Conservation (phyloP, 2,113 vertebrate genomes). For the Psilopsiagon aymara region DNA sequence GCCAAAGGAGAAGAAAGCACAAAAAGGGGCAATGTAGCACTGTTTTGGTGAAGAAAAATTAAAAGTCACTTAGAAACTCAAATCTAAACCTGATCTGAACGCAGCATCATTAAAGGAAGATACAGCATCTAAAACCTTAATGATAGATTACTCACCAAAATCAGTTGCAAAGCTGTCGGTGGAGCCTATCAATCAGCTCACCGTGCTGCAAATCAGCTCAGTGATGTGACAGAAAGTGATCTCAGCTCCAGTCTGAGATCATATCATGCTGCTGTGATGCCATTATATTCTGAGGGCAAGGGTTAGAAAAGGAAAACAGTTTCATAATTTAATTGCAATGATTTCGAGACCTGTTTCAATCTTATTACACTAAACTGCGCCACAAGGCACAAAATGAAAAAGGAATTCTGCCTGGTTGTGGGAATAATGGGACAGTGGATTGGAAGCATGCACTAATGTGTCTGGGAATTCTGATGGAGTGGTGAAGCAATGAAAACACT, state of each 20-base stretch:
- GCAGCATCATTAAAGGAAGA: rapidly evolving
- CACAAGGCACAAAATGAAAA: conserved; percentile 1
- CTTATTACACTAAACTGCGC: conserved; percentile 21
- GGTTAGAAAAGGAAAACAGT: conserved; percentile 30
- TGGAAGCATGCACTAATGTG: not conserved
- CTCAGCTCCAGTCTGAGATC: not conserved
- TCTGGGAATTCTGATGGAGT: not conserved
- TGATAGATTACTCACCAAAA: not conserved
- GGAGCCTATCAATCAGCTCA: not conserved
- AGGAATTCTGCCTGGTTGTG: not conserved
- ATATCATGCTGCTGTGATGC: not conserved
- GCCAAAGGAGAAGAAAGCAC: not conserved
- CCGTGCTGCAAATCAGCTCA: not conserved
- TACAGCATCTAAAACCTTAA: not conserved
- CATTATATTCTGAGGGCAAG: conserved; percentile 34
- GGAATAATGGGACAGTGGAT: conserved; percentile 23
- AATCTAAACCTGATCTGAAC: not conserved
- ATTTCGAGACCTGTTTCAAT: conserved; percentile 45
- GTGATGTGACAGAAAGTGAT: not conserved
- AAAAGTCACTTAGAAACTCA: not conserved
- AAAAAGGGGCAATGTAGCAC: not conserved
- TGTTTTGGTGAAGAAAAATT: not conserved
- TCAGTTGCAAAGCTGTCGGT: not conserved
- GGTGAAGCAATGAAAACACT: not conserved
- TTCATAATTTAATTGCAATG: conserved; percentile 44